Conservation (phyloP, 2,113 vertebrate species). For the Ceuthmochares aereus region DNA sequence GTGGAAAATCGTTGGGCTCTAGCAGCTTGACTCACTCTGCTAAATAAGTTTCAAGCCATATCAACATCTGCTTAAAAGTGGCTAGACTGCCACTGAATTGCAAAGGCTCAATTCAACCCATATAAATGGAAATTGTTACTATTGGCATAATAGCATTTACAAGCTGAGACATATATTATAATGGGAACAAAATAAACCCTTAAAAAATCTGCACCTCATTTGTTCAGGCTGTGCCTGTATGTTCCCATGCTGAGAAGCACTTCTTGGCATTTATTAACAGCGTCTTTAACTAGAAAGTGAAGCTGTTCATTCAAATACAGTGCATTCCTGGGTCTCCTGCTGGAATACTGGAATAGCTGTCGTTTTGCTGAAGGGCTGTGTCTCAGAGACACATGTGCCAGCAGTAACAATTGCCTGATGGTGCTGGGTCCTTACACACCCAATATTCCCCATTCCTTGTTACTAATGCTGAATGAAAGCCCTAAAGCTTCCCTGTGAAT, state of each 20-base stretch:
- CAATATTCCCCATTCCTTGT: not conserved
- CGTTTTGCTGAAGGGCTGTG: slow-evolving; percentile 12
- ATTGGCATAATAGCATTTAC: slow-evolving; percentile 58
- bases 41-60: slow-evolving; percentile 36
- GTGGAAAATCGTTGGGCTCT: not conserved
- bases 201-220: slow-evolving; percentile 69
- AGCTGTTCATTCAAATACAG: slow-evolving; percentile 48
- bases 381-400: not conserved
- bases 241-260: slow-evolving; percentile 52
- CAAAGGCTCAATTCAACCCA: slow-evolving; percentile 34
- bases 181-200: slow-evolving; percentile 30
- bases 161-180: slow-evolving; percentile 35
- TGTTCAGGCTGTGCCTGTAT: slow-evolving; percentile 54
- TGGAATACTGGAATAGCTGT: slow-evolving; percentile 61
- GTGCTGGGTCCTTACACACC: not conserved
- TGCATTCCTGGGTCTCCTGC: slow-evolving; percentile 44
- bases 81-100: slow-evolving; percentile 34
- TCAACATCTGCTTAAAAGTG: slow-evolving; percentile 48
- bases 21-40: slow-evolving; percentile 20
- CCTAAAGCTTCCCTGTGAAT: not conserved
- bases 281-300: slow-evolving; percentile 68
- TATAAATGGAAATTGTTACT: slow-evolving; percentile 48
- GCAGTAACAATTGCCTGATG: not conserved
- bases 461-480: not conserved
- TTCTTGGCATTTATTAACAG: slow-evolving; percentile 67